A percentile compares a stretch with the other conserved stretches of the same genome.
Evolutionary conservation across 2,888 invertebrate genomes (phyloP).

Genomic region (Drosophila leonis): DNA sequence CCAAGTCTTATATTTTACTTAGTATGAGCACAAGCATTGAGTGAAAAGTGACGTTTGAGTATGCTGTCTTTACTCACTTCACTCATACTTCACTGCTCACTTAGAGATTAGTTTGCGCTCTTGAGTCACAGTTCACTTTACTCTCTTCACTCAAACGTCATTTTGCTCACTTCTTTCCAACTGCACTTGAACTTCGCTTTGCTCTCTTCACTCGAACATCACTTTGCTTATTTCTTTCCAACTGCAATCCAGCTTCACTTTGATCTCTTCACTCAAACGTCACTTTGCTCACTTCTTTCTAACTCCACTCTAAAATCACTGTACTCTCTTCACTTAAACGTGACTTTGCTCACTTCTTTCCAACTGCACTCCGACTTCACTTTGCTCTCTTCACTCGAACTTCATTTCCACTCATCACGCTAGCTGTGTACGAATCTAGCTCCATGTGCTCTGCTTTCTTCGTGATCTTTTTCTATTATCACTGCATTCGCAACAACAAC

Average conservation of each 20-base stretch:
- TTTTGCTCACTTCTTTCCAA: background rate
- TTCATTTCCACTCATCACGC: background rate
- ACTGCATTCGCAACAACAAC: background rate
- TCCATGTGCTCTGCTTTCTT: background rate
- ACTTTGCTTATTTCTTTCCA: no score
- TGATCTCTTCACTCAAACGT: background rate
- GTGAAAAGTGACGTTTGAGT: background rate
- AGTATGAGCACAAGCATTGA: background rate
- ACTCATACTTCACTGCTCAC: no score
- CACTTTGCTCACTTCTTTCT: background rate
- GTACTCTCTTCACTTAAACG: background rate
- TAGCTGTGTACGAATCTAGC: background rate
- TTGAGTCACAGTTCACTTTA: no score
- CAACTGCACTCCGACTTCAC: no score
- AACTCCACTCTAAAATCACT: background rate
- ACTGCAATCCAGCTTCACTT: no score
- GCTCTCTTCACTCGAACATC: background rate
- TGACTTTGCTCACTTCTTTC: background rate
- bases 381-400: background rate
- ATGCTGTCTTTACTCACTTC: no score
- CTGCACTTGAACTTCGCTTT: background rate
- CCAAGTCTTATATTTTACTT: background rate
- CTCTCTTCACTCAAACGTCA: background rate
- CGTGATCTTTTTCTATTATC: background rate
- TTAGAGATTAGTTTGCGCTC: no score